Base-by-base conservation (phyloP, 2,888 invertebrate genomes). In the Lamellibrachia columna region DNA sequence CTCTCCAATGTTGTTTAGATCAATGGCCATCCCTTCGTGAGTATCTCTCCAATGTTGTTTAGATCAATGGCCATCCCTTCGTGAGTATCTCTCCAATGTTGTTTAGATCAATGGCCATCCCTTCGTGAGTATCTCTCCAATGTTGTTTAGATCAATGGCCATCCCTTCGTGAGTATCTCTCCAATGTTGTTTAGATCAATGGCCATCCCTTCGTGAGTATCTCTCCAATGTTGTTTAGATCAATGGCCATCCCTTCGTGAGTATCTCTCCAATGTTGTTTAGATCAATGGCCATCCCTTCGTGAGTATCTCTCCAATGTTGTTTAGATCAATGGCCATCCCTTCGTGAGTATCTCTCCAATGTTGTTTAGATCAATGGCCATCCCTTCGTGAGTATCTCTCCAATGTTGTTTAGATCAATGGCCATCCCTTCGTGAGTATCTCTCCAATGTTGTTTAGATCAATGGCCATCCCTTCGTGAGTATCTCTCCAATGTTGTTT, bases 11-110 rank as follows among this genome's bases (percentile, higher is more conserved):
- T n/a, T n/a, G n/a, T 6, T 92, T 15, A 28, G 90, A n/a, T 22
- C 91, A 8, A 92, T 28, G n/a, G 53, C 91, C 53, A 91, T 91
- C 22, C 91, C 91, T 9, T 53, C 58, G 91, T 75, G n/a, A 75
- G 75, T 75, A 1, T 55, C 7, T 22, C 40, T n/a, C n/a, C n/a
- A n/a, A n/a, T n/a, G n/a, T n/a, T n/a, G n/a, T 6, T 92, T 15
- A 28, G 90, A n/a, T 22, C 91, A 8, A 92, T 28, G n/a, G 53
- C 91, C 53, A 91, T 91, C 22, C 91, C 91, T 9, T 53, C 58
- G 91, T 75, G n/a, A 75, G 75, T 75, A 1, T 55, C 7, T 22
- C 40, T n/a, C n/a, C n/a, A n/a, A n/a, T n/a, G n/a, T n/a, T n/a
- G n/a, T 6, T 92, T 15, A 28, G 90, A n/a, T 22, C 91, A 8